Conservation (phyloP, 2,797 vertebrate genomes). For the Pyrocephalus nanus region DNA sequence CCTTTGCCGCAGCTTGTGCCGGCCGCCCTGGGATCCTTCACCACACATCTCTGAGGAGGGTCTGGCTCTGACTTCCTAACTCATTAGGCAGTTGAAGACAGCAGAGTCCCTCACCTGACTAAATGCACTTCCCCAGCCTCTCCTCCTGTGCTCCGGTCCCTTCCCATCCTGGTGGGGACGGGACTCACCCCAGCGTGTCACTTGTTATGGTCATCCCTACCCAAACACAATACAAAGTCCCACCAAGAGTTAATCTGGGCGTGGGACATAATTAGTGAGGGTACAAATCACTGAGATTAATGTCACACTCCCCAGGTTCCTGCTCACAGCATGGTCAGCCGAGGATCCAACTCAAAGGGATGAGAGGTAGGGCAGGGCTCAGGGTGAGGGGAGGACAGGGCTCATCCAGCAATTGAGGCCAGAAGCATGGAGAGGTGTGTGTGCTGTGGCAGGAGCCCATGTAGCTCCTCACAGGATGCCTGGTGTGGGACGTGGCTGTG, state of each 20-base stretch:
- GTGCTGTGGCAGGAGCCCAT: neutral
- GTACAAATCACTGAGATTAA: neutral
- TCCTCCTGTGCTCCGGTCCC: neutral
- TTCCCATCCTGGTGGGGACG: neutral
- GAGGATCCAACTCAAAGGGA: neutral
- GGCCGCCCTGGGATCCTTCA: neutral
- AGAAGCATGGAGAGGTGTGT: neutral
- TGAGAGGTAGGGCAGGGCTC: too few species aligned
- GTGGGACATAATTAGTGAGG: neutral
- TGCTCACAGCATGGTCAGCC: neutral
- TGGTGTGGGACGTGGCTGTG: neutral
- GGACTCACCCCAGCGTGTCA: neutral
- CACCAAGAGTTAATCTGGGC: neutral
- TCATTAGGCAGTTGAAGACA: neutral
- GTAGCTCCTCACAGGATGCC: neutral
- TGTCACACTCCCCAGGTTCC: neutral
- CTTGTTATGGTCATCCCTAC: neutral
- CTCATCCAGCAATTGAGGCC: neutral
- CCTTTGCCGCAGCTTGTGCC: neutral
- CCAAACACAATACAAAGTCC: neutral
- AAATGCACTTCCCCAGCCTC: neutral
- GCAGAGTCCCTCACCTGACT: neutral
- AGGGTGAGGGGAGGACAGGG: too few species aligned
- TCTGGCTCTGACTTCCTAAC: neutral
- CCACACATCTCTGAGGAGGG: neutral